Evolutionary conservation across 1,140 invertebrate genomes (phyloP).

Genomic region (Saccostrea echinata): DNA sequence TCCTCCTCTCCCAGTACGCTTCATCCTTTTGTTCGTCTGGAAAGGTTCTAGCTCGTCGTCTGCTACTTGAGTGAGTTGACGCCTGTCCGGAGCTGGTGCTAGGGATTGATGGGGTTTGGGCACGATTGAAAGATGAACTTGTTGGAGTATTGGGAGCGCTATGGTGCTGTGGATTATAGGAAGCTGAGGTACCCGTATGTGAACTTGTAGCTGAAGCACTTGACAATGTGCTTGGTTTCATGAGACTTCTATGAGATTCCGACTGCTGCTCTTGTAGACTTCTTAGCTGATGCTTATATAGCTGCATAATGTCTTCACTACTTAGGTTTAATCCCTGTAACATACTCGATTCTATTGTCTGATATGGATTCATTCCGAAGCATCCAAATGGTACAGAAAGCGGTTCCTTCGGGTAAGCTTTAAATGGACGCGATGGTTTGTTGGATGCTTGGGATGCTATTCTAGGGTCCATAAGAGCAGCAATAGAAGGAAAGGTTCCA

Average conservation of each 20-base stretch:
- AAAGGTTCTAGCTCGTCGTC: slow-evolving; percentile 69
- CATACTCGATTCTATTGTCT: slow-evolving; percentile 49
- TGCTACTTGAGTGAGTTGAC: slow-evolving; percentile 29
- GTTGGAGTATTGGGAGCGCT: neutral
- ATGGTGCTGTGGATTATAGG: neutral
- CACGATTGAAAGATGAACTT: neutral
- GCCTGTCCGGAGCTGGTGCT: slow-evolving; percentile 32
- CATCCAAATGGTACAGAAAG: slow-evolving; percentile 56
- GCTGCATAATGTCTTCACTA: slow-evolving; percentile 61
- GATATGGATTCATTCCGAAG: slow-evolving; percentile 50
- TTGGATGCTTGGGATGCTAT: slow-evolving; percentile 45
- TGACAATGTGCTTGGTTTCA: neutral
- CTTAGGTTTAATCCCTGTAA: slow-evolving; percentile 49
- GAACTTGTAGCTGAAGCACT: slow-evolving; percentile 38
- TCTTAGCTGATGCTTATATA: slow-evolving; percentile 62
- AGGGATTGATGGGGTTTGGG: slow-evolving; percentile 7
- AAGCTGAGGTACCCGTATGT: slow-evolving; percentile 30
- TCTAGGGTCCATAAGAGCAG: slow-evolving; percentile 62
- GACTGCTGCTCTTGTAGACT: slow-evolving; percentile 16
- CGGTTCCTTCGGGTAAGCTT: slow-evolving; percentile 65
- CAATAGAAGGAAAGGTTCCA: slow-evolving; percentile 60
- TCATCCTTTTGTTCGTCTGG: slow-evolving; percentile 77
- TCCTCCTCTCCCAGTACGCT: slow-evolving; percentile 79
- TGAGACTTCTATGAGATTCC: neutral
- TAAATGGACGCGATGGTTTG: slow-evolving; percentile 63